Evolutionary conservation across 2,113 vertebrate genomes (phyloP), one percentile per base, ranked within the genome.

Genomic region (Lepidothrix coronata): DNA sequence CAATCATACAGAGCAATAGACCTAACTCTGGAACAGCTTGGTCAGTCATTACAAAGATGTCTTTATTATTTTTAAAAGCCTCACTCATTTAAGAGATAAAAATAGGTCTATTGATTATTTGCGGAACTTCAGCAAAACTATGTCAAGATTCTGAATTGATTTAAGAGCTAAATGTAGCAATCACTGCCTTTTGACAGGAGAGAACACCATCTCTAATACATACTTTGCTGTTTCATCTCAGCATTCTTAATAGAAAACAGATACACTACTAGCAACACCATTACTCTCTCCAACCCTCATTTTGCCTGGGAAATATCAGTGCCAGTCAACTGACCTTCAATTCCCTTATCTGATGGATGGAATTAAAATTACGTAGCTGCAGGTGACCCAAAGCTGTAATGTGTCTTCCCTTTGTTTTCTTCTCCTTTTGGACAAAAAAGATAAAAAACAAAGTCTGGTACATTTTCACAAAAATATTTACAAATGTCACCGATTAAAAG

Each of bases 41-140:
- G 83, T 80, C 3, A 43, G 78, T 52, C 62, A 81, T 94, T 93
- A 83, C 88, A 93, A 97, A 81, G 94, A 91, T 70, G 46, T 85
- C 81, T 92, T 91, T 77, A 95, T 94, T 96, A 93, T 95, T 97
- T 95, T 94, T 77, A 78, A 95, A 94, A 76, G 78, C 46, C 37
- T 85, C 61, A 39, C 41, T 75, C 61, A 88, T 89, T 88, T 86
- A 85, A 86, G 80, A 76, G 75, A 83, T 63, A 55, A 91, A 97
- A 95, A 87, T 70, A 74, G 39, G 74, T 72, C 44, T 89, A 92
- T 62, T 67, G 78, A 95, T 90, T 92, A 90, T 88, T 74, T 93
- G 37, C 58, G 51, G 49, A 82, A 78, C 92, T 97, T 88, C 91
- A 91, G 91, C 41, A 96, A 96, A 81, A 66, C 55, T 78, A 37